These are phyloP conservation scores for Thryonomys swinderianus DNA, from an alignment of 2,113 vertebrate species.

Conservation along the genomic window DNA sequence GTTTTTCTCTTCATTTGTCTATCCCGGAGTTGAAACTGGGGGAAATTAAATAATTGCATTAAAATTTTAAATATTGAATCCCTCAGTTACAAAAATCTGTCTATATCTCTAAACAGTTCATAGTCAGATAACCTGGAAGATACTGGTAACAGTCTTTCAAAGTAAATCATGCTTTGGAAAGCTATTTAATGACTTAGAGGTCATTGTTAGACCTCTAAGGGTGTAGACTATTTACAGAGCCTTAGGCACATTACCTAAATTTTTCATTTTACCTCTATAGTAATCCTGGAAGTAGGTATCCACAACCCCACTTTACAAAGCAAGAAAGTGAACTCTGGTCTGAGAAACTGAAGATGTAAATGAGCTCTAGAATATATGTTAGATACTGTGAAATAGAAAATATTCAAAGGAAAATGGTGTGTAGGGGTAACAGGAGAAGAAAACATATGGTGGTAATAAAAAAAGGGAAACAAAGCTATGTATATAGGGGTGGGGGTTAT, in stretches of 20 bases:
- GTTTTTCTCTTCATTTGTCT: not conserved
- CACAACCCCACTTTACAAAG: not conserved
- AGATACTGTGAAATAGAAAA: too few relatives aligned
- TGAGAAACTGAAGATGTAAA: too few relatives aligned
- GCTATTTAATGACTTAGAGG: not conserved
- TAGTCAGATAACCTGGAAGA: not conserved
- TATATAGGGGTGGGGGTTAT: too few relatives aligned
- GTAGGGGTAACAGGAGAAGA: too few relatives aligned
- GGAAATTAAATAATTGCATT: constrained; percentile 25
- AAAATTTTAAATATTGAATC: not conserved
- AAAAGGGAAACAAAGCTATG: too few relatives aligned
- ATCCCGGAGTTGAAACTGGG: not conserved
- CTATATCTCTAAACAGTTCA: not conserved
- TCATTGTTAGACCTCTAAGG: not conserved
- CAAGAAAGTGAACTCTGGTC: too few relatives aligned
- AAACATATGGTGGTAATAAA: too few relatives aligned
- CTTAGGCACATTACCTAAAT: not conserved
- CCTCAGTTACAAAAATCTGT: not conserved
- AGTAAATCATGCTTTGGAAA: constrained; percentile 23
- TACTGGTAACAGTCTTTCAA: constrained; percentile 23
- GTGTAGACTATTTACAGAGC: not conserved
- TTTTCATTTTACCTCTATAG: not conserved
- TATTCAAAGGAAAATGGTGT: too few relatives aligned
- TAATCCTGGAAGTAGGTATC: not conserved
- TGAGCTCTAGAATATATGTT: too few relatives aligned